Conservation (phyloP, 2,888 invertebrate species). For the Slavum lentiscoides region DNA sequence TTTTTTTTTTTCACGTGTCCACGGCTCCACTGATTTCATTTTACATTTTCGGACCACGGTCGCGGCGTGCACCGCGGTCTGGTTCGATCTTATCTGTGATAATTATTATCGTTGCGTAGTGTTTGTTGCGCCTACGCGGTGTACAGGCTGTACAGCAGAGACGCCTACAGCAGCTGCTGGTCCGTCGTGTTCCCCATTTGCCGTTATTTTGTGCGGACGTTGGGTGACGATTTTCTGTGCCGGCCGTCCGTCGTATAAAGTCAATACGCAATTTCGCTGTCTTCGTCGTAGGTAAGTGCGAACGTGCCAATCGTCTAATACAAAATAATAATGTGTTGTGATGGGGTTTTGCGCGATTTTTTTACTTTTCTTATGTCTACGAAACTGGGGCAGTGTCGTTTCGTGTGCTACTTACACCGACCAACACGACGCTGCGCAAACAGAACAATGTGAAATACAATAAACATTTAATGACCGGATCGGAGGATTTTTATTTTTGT, state of each 20-base stretch:
- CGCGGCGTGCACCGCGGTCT: no score
- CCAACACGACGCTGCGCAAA: neutral
- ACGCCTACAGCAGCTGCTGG: slow-evolving; percentile 7
- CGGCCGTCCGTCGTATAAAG: neutral
- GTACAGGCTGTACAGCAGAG: neutral
- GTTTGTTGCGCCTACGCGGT: neutral
- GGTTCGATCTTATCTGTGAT: no score
- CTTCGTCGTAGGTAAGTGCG: neutral
- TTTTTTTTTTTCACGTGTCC: no score
- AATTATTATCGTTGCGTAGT: neutral
- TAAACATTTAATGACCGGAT: no score
- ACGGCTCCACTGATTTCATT: no score
- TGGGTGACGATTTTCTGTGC: neutral
- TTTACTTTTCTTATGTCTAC: neutral
- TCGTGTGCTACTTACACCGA: slow-evolving; percentile 38
- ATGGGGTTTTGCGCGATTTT: neutral
- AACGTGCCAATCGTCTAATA: neutral
- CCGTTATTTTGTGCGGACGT: neutral
- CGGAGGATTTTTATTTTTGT: neutral
- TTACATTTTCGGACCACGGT: no score
- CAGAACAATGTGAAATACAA: no score
- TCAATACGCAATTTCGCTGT: neutral
- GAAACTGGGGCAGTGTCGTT: slow-evolving; percentile 38
- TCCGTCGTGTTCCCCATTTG: neutral
- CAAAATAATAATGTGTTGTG: neutral